These are phyloP conservation scores for Hemiscyllium ocellatum DNA, from an alignment of 2,113 vertebrate genomes.

Conservation along the genomic window DNA sequence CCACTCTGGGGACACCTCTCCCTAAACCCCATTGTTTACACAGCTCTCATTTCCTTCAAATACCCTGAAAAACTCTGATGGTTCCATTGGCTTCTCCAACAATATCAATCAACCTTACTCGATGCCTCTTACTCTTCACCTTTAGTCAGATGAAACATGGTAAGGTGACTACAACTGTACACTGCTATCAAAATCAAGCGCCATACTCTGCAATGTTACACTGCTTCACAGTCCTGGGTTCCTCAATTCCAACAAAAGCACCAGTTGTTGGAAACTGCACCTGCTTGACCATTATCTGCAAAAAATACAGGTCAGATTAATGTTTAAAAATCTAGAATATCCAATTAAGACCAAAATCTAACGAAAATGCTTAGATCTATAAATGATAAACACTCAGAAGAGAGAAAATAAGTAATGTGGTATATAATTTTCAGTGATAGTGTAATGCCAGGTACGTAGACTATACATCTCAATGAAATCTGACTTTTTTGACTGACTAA, in stretches of 20 bases:
- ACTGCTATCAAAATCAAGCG: not conserved
- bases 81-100: not conserved
- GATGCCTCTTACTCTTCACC: not conserved
- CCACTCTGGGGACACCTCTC: not conserved
- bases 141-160: not conserved
- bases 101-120: not conserved
- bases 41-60: not conserved
- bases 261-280: not conserved
- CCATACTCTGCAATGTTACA: not conserved
- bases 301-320: not conserved
- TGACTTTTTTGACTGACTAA: not conserved
- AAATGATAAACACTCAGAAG: not conserved
- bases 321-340: not conserved
- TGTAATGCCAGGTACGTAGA: too few relatives aligned
- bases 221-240: not conserved
- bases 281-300: not conserved
- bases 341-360: not conserved
- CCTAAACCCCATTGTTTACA: not conserved
- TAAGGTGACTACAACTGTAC: not conserved
- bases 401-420: too few relatives aligned
- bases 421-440: too few relatives aligned
- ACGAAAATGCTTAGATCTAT: not conserved
- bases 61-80: not conserved
- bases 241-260: not conserved
- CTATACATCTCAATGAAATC: not conserved